These are phyloP conservation scores for Agonopterix heracliana DNA, from an alignment of 2,888 invertebrate species.

Conservation along the genomic window DNA sequence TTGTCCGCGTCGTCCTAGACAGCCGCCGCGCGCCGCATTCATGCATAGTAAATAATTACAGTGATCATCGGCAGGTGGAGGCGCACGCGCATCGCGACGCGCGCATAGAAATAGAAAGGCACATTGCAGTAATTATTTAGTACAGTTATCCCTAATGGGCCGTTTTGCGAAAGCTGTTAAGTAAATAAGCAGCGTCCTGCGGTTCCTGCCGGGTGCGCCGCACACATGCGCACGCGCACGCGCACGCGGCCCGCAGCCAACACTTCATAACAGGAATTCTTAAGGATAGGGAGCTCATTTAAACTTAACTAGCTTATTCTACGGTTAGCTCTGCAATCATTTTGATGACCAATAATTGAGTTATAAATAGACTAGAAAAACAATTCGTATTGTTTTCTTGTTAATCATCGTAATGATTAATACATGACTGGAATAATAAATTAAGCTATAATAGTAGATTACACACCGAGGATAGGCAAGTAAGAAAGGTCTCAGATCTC, in stretches of 20 bases:
- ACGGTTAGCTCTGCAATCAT: conserved; percentile 25
- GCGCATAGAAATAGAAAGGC: conserved; percentile 74
- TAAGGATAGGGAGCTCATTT: conserved; percentile 32
- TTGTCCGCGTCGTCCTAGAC: conserved; percentile 71
- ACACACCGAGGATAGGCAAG: no score
- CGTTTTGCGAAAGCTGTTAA: conserved; percentile 74
- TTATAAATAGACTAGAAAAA: no score
- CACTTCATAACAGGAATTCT: conserved; percentile 50
- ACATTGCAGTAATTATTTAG: conserved; percentile 76
- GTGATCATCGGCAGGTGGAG: conserved; percentile 71
- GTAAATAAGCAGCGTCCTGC: conserved; percentile 71
- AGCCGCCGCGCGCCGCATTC: conserved; percentile 62
- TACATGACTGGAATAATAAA: no score
- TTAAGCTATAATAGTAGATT: no score
- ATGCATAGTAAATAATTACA: conserved; percentile 76
- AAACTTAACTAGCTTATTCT: conserved; percentile 28
- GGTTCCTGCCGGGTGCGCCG: conserved; percentile 57
- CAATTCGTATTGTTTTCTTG: no score
- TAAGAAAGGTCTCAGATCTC: no score
- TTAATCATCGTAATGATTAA: no score
- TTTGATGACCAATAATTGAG: conserved; percentile 6
- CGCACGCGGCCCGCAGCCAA: conserved; percentile 19
- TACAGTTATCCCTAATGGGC: conserved; percentile 75
- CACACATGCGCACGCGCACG: conserved; percentile 17
- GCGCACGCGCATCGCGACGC: conserved; percentile 52